Evolutionary conservation across 1,140 invertebrate species (phyloP).

Genomic region (Drosophila miranda): DNA sequence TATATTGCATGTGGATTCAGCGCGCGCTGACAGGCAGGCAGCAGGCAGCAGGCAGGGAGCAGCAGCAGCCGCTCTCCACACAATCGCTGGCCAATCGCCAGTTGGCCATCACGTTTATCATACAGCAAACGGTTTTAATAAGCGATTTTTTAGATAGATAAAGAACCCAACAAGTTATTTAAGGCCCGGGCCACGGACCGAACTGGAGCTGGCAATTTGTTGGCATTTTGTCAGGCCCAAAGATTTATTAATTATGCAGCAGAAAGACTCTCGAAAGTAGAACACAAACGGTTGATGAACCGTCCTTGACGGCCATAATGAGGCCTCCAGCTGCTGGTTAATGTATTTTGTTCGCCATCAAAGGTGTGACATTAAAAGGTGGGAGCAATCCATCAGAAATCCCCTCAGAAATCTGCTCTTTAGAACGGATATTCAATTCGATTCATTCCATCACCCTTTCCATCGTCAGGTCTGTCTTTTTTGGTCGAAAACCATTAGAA

Average conservation of each 20-base stretch:
- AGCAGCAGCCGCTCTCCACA: too few species aligned
- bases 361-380: not conserved
- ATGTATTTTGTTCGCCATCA: not conserved
- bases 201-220: constrained; percentile 60
- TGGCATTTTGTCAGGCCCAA: constrained; percentile 66
- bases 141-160: constrained; percentile 69
- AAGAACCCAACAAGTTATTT: constrained; percentile 75
- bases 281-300: constrained; percentile 41
- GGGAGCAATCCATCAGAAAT: constrained; percentile 1
- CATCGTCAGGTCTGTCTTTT: too few species aligned
- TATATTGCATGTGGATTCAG: constrained; percentile 52
- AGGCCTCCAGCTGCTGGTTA: not conserved
- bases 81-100: constrained; percentile 61
- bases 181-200: constrained; percentile 23
- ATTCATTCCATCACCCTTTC: too few species aligned
- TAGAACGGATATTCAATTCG: too few species aligned
- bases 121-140: constrained; percentile 69
- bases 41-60: too few species aligned
- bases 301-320: constrained; percentile 40
- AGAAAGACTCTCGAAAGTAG: constrained; percentile 31
- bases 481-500: not conserved
- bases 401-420: too few species aligned
- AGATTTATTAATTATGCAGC: constrained; percentile 73
- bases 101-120: constrained; percentile 72
- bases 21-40: not conserved